phyloP scores from a whole-genome alignment of 2,113 vertebrate species.

The Edolisoma coerulescens region DNA sequence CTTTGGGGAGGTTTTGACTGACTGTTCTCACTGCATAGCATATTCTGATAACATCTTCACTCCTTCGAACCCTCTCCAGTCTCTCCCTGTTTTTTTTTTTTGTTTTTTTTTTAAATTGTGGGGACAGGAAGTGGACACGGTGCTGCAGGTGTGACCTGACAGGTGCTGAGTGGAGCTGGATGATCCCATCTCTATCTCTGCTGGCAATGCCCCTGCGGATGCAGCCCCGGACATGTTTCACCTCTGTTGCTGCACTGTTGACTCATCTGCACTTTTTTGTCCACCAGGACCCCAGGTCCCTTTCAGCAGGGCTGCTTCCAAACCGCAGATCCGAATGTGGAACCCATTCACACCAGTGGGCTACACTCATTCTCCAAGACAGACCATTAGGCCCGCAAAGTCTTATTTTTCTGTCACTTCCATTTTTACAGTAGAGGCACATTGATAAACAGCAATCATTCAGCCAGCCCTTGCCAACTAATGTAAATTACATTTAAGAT shows the following conservation, averaged over 20 bases:
- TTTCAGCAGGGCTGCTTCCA: neutral
- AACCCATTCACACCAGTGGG: too few species aligned
- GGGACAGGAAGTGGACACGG: neutral
- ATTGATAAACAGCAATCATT: neutral
- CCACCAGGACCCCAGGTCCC: neutral
- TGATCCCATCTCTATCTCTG: neutral
- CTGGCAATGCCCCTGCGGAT: fast-evolving
- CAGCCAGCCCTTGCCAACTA: neutral
- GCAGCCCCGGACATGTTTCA: neutral
- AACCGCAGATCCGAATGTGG: neutral
- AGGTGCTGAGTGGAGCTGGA: too few species aligned
- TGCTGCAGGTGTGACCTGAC: neutral
- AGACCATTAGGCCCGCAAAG: neutral
- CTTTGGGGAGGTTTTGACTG: neutral
- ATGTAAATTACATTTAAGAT: constrained; percentile 23
- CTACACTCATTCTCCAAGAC: neutral
- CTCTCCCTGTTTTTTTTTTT: neutral
- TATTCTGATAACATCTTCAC: neutral
- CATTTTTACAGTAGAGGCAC: neutral
- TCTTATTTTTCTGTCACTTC: neutral
- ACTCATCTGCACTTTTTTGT: neutral
- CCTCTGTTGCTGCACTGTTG: neutral
- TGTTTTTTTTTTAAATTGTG: neutral
- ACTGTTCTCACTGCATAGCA: neutral
- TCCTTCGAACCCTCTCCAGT: neutral